phyloP scores from a whole-genome alignment of 2,113 vertebrate genomes.

The Saccopteryx leptura region DNA sequence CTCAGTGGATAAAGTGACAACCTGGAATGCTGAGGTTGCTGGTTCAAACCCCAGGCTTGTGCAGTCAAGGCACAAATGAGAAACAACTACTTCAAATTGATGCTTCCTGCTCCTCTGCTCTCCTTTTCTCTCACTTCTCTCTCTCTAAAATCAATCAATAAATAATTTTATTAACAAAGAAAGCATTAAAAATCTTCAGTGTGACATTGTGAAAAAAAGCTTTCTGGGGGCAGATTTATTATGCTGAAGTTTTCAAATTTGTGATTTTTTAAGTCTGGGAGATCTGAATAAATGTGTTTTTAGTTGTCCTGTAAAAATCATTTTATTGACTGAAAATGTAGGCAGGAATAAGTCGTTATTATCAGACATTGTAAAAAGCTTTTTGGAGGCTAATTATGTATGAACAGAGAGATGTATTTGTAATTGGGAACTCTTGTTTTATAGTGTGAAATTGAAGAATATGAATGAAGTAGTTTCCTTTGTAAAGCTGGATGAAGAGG shows the following conservation, averaged over 20 bases:
- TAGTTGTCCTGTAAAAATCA: neutral
- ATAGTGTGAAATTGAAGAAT: neutral
- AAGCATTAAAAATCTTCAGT: neutral
- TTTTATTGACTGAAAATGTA: constrained; percentile 34
- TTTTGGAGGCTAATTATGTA: neutral
- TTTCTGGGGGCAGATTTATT: neutral
- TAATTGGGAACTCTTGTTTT: neutral
- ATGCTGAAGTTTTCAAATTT: neutral
- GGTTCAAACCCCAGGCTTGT: too few relatives aligned
- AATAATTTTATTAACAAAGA: constrained; percentile 4
- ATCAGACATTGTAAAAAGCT: neutral
- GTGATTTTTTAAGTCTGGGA: constrained; percentile 1
- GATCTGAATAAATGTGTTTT: constrained; percentile 11
- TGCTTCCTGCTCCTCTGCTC: too few relatives aligned
- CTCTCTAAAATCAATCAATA: too few relatives aligned
- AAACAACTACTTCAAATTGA: too few relatives aligned
- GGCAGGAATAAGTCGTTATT: neutral
- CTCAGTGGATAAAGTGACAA: too few relatives aligned
- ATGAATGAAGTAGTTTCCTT: neutral
- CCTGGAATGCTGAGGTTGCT: too few relatives aligned
- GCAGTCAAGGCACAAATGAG: too few relatives aligned
- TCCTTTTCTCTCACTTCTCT: too few relatives aligned
- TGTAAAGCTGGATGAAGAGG: neutral
- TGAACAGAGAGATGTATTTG: neutral
- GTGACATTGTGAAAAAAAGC: neutral